Evolutionary conservation across 2,113 vertebrate genomes (phyloP), one percentile per base, ranked within the genome.

Genomic region (Alethe diademata): DNA sequence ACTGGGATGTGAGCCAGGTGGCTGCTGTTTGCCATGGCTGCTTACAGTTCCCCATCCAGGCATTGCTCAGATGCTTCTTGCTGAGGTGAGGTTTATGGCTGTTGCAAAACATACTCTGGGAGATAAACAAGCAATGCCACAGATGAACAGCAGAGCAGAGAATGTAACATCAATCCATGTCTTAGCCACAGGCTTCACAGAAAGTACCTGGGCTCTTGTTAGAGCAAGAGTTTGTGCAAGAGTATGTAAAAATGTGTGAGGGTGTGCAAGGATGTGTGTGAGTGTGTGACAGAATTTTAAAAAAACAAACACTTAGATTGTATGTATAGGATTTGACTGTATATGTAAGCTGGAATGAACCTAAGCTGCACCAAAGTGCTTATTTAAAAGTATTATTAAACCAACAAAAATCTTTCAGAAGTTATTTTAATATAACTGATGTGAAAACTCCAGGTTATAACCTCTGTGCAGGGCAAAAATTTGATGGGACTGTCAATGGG

Each of bases 1-100:
- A 4, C 72, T 94, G 90, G 95, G 93, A 88, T 0, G 0, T 4
- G 75, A 72, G 95, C 96, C 96, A 96, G 60, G 84, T 56, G 93
- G 96, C 96, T 96, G 94, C 94, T 84, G 93, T 95, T 96, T 92
- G 95, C 96, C 92, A 86, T 96, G 88, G 75, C 86, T 96, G 92
- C 95, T 81, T 91, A 33, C 1, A 4, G 6, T 78, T 96, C 79
- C 67, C 53, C 6, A 7, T 71, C 82, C 75, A 45, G 20, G 64
- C 60, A 28, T 43, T 70, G 88, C 82, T 92, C 51, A 26, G 82
- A 71, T 83, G 64, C 43, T 92, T 57, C 82, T 94, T 71, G 51
- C 86, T 88, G 90, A 88, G 70, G 93, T 96, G 88, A 74, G 54
- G 70, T 80, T 95, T 95, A 83, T 11, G 28, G 93, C 78, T 88